phyloP scores from a whole-genome alignment of 2,797 vertebrate species.

The Fistularia commersonii region DNA sequence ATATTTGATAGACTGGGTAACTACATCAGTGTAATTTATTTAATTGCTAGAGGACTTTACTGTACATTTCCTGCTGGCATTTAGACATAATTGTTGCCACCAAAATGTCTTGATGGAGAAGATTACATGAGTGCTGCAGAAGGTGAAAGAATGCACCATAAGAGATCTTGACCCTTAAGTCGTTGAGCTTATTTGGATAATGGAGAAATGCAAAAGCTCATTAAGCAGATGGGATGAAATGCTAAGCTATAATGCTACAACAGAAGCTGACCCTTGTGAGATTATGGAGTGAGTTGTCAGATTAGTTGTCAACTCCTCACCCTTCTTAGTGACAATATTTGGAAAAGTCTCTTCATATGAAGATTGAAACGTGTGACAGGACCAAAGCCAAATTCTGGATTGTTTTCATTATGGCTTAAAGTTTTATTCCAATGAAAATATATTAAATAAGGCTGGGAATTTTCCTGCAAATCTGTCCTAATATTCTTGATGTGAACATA shows the following conservation, averaged over 20 bases:
- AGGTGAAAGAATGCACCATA: conserved; percentile 13
- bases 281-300: conserved; percentile 46
- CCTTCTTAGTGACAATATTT: conserved; percentile 4
- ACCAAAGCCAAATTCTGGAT: background rate
- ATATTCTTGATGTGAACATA: no score
- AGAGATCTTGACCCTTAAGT: conserved; percentile 41
- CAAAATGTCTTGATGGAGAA: conserved; percentile 5
- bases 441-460: no score
- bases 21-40: no score
- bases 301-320: conserved; percentile 45
- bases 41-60: no score
- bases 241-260: conserved; percentile 45
- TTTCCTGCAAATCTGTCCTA: no score
- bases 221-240: conserved; percentile 61
- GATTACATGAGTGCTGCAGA: conserved; percentile 6
- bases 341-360: conserved; percentile 9
- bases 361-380: background rate
- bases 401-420: background rate
- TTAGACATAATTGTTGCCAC: background rate
- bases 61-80: no score
- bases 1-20: no score
- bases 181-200: conserved; percentile 58
- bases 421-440: no score
- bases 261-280: conserved; percentile 24
- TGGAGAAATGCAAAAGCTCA: conserved; percentile 51